These are phyloP conservation scores for Orgyia antiqua DNA, from an alignment of 2,888 invertebrate species.

Conservation along the genomic window DNA sequence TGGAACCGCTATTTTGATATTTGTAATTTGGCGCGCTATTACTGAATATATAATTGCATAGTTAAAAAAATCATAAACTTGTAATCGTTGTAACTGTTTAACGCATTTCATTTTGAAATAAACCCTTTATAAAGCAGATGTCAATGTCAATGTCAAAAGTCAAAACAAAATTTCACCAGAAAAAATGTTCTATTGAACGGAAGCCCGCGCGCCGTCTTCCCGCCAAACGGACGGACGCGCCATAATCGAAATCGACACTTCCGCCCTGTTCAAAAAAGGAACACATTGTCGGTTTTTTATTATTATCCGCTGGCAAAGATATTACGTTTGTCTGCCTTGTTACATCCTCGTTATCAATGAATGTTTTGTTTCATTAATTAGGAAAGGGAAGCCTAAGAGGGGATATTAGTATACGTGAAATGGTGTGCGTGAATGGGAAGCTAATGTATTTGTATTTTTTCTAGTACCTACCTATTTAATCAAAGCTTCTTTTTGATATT, in stretches of 20 bases:
- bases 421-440: no score
- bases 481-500: no score
- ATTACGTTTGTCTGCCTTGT: conserved; percentile 22
- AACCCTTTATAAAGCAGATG: no score
- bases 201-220: conserved; percentile 45
- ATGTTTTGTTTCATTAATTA: conserved; percentile 17
- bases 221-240: conserved; percentile 47
- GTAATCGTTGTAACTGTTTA: no score
- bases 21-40: no score
- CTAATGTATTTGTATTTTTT: no score
- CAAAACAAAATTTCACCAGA: conserved; percentile 15
- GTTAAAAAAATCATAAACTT: no score
- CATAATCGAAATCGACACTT: conserved; percentile 56
- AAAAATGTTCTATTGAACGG: conserved; percentile 28
- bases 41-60: no score
- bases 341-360: conserved; percentile 19
- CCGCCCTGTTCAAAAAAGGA: conserved; percentile 49
- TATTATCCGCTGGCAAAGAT: conserved; percentile 30
- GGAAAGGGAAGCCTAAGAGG: background rate
- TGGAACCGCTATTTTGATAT: no score
- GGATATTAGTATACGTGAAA: no score
- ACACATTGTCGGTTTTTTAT: conserved; percentile 40
- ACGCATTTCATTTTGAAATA: no score
- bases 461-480: no score
- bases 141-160: background rate